Conservation (phyloP, 2,888 invertebrate species). For the Rotaria sp. region DNA sequence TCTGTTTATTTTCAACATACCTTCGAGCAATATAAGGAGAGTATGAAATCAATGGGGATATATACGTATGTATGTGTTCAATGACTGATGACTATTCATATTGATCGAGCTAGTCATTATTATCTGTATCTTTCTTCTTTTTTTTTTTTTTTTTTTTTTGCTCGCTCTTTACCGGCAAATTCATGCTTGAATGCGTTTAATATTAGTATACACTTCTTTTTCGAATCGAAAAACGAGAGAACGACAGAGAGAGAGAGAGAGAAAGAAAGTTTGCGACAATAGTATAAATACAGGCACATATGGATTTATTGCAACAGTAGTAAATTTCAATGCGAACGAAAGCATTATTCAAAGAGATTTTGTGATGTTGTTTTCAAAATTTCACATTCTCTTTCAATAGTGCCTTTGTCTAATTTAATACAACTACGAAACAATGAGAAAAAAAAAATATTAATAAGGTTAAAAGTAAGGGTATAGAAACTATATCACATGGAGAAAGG, state of each 20-base stretch:
- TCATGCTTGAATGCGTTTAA: conserved; percentile 12
- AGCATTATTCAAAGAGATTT: conserved; percentile 28
- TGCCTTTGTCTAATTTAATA: conserved; percentile 8
- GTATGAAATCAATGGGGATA: not conserved
- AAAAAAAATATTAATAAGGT: not conserved
- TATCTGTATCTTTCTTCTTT: not conserved
- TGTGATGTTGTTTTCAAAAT: not conserved
- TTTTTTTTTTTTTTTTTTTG: not conserved
- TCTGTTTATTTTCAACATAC: conserved; percentile 19
- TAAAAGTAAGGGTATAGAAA: not conserved
- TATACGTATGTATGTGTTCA: not conserved
- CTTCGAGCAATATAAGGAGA: not conserved
- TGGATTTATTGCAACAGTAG: conserved; percentile 1
- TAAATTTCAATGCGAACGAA: not conserved
- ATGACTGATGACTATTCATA: conserved; percentile 13
- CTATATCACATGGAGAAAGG: not conserved
- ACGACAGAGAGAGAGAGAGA: not conserved
- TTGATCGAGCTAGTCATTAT: not conserved
- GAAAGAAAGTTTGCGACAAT: not conserved
- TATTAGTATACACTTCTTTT: not conserved
- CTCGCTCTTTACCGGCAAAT: not conserved
- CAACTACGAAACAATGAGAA: conserved; percentile 22
- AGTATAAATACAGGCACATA: conserved; percentile 7
- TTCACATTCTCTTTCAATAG: conserved; percentile 32
- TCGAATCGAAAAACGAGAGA: not conserved